A percentile compares a stretch with the other conserved stretches of the same genome.
phyloP scores from a whole-genome alignment of 92 coral and sea anemone species.

The Zoanthus sansibaricus region DNA sequence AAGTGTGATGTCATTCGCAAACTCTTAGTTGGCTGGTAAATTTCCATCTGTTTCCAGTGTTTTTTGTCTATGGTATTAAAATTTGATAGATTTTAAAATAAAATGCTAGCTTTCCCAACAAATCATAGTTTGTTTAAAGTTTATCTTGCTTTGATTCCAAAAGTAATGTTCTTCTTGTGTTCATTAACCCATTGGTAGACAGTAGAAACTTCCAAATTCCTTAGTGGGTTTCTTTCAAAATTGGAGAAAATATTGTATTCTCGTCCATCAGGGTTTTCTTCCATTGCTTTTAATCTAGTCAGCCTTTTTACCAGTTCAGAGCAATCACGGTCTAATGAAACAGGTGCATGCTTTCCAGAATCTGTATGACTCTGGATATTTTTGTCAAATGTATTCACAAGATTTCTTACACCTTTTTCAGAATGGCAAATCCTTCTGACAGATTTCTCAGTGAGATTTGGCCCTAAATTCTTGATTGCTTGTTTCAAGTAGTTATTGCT shows the following conservation, averaged over 20 bases:
- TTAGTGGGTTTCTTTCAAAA: conserved; percentile 41
- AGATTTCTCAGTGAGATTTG: conserved; percentile 53
- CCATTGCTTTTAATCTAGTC: conserved; percentile 35
- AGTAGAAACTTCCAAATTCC: conserved; percentile 8
- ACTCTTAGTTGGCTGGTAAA: too few species aligned
- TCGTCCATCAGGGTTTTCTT: conserved; percentile 33
- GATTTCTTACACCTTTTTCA: conserved; percentile 35
- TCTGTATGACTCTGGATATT: neutral
- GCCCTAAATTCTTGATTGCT: conserved; percentile 53
- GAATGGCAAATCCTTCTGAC: conserved; percentile 44
- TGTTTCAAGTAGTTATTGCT: conserved; percentile 48
- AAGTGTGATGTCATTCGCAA: too few species aligned
- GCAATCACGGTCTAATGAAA: conserved; percentile 10
- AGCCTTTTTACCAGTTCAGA: conserved; percentile 32
- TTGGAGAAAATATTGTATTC: neutral
- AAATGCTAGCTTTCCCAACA: too few species aligned
- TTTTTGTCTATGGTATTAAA: neutral
- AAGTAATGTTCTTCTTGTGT: conserved; percentile 48
- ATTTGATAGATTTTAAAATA: too few species aligned
- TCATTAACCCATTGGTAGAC: conserved; percentile 40
- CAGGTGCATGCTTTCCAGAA: conserved; percentile 31
- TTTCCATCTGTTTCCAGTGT: too few species aligned
- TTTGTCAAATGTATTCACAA: too few species aligned
- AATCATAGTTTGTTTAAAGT: too few species aligned
- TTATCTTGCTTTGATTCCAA: conserved; percentile 50